A percentile compares a stretch with the other conserved stretches of the same genome.
phyloP scores from a whole-genome alignment of 2,797 vertebrate genomes.

The Vireo griseus region DNA sequence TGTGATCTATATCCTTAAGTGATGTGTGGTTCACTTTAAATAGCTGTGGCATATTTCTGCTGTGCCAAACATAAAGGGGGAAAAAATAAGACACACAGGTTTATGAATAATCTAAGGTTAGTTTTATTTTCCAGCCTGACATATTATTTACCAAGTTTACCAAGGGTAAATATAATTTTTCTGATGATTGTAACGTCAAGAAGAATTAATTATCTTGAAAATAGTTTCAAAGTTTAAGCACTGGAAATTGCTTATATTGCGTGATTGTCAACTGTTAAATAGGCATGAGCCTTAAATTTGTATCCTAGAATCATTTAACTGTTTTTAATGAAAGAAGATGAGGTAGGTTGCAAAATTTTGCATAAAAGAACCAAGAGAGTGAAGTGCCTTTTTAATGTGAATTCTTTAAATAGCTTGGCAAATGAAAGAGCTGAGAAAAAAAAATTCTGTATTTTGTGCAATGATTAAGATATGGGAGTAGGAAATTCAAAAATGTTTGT shows the following conservation, averaged over 20 bases:
- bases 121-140: conserved; percentile 73
- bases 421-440: conserved; percentile 1
- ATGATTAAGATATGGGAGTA: conserved; percentile 37
- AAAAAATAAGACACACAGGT: conserved; percentile 56
- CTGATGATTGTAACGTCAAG: conserved; percentile 53
- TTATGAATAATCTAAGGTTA: conserved; percentile 70
- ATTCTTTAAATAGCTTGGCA: conserved; percentile 52
- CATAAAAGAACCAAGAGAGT: conserved; percentile 46
- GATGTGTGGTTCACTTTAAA: conserved; percentile 73
- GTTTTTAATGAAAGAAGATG: conserved; percentile 58
- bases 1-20: conserved; percentile 68
- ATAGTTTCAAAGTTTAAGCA: conserved; percentile 60
- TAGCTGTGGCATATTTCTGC: conserved; percentile 73
- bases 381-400: conserved; percentile 17
- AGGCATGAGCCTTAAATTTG: conserved; percentile 62
- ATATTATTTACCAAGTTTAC: conserved; percentile 71
- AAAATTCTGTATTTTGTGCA: neutral
- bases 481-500: conserved; percentile 21
- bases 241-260: conserved; percentile 41
- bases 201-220: conserved; percentile 62
- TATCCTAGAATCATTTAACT: conserved; percentile 47
- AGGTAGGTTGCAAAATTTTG: conserved; percentile 51
- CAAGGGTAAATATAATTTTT: conserved; percentile 63
- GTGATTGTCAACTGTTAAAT: conserved; percentile 49
- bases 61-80: conserved; percentile 70